Base-by-base conservation (phyloP, 2,113 vertebrate genomes). In the Ia io region DNA sequence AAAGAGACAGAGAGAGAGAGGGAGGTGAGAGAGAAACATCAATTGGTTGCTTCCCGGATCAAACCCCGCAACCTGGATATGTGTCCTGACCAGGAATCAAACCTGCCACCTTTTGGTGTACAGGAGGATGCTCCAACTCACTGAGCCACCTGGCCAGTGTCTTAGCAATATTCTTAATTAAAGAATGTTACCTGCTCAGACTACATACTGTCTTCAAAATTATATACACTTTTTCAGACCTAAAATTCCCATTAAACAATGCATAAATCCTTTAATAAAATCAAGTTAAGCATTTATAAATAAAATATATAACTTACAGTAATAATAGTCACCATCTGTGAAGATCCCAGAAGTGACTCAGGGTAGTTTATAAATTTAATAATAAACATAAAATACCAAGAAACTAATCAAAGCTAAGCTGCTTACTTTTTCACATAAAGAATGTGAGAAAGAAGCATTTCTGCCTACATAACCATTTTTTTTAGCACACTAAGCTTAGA, bases 101-200 rank as follows among this genome's bases (percentile, higher is more conserved):
- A 76, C 28, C 42, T 44, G 14, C 73, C 30, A 32, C 25, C 28
- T 32, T 18, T 47, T 22, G 73, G 14, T 32, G 28, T 49, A 76
- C 28, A 17, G 74, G 30, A 49, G 8, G 11, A 49, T 9, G 30
- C 44, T 77, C 30, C 44, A 49, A 49, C 17, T 30, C 47, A 49
- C 30, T 20, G 30, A 49, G 44, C 17, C 0, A 49, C 28, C 74
- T 30, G 14, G 9, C 74, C 42, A 74, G 28, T 23, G 28, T 63
- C 61, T 32, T 44, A 76, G 73, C 16, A 32, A 94, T 71, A 97
- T 94, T 90, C 4, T 88, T 95, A 61, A 89, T 82, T 85, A 83
- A 98, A 95, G 94, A 98, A 98, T 97, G 94, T 90, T 84, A 96
- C 94, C 92, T 79, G 93, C 40, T 91, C 97, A 96, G 91, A 97